Evolutionary conservation across 1,140 invertebrate genomes (phyloP).

Genomic region (Ectropis grisescens): DNA sequence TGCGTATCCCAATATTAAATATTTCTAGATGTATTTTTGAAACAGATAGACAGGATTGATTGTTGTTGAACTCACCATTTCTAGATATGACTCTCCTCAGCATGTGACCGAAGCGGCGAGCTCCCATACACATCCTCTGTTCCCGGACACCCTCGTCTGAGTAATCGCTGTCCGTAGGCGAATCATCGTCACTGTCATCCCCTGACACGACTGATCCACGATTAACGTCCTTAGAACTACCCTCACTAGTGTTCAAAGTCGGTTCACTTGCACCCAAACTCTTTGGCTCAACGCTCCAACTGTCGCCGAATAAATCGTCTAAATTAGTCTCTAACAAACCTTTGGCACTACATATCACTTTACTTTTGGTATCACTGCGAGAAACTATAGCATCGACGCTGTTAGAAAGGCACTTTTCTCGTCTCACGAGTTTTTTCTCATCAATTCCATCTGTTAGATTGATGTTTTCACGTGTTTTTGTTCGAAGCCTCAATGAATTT

Average conservation of each 20-base stretch:
- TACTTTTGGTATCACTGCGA: slow-evolving; percentile 42
- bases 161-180: slow-evolving; percentile 46
- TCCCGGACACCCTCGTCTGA: slow-evolving; percentile 44
- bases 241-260: slow-evolving; percentile 38
- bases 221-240: slow-evolving; percentile 21
- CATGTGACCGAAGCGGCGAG: slow-evolving; percentile 49
- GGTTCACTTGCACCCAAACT: slow-evolving; percentile 53
- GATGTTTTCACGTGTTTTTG: slow-evolving; percentile 39
- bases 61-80: slow-evolving; percentile 59
- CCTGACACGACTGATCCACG: slow-evolving; percentile 47
- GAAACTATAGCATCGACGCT: slow-evolving; percentile 52
- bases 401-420: slow-evolving; percentile 43
- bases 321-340: slow-evolving; percentile 67
- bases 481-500: slow-evolving; percentile 42
- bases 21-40: too few species aligned
- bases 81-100: slow-evolving; percentile 54
- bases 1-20: too few species aligned
- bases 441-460: slow-evolving; percentile 25
- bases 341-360: slow-evolving; percentile 68
- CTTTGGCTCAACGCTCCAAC: slow-evolving; percentile 42
- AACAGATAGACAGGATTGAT: too few species aligned
- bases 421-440: slow-evolving; percentile 22
- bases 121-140: slow-evolving; percentile 55
- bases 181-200: slow-evolving; percentile 47
- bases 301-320: slow-evolving; percentile 52